Conservation (phyloP, 2,888 invertebrate genomes). For the Sceliomorpha sp. region DNA sequence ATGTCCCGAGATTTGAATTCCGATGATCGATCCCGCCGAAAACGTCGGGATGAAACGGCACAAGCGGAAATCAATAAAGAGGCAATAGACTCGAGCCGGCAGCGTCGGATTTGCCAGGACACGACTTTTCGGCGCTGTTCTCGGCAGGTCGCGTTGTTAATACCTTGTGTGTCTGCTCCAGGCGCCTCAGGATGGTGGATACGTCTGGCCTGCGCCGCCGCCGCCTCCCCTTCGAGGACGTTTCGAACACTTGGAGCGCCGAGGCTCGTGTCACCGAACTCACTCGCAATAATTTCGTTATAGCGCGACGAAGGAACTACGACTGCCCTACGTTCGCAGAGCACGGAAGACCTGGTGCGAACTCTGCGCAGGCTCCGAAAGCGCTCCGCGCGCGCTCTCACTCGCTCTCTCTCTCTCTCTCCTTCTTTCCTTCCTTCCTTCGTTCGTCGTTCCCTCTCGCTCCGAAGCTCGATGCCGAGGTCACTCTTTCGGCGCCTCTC, state of each 20-base stretch:
- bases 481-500: conserved; percentile 18
- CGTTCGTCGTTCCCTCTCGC: conserved; percentile 39
- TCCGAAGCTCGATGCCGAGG: conserved; percentile 15
- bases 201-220: conserved; percentile 13
- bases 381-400: conserved; percentile 43
- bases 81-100: conserved; percentile 19
- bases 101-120: conserved; percentile 20
- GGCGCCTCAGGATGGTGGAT: conserved; percentile 37
- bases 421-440: conserved; percentile 55
- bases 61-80: conserved; percentile 46
- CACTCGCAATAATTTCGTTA: conserved; percentile 72
- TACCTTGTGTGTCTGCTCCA: conserved; percentile 2
- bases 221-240: conserved; percentile 9
- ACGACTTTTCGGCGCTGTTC: conserved; percentile 2
- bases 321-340: conserved; percentile 74
- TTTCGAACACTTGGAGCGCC: conserved; percentile 23
- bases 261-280: conserved; percentile 61
- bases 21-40: conserved; percentile 14
- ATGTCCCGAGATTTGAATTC: too few species aligned
- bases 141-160: conserved; percentile 4
- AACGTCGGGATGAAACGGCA: conserved; percentile 12
- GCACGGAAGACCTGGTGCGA: conserved; percentile 55
- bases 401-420: conserved; percentile 51
- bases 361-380: conserved; percentile 58
- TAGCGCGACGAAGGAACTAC: conserved; percentile 73